Conservation (phyloP, 2,113 vertebrate species). For the Acrocephalus kingi region DNA sequence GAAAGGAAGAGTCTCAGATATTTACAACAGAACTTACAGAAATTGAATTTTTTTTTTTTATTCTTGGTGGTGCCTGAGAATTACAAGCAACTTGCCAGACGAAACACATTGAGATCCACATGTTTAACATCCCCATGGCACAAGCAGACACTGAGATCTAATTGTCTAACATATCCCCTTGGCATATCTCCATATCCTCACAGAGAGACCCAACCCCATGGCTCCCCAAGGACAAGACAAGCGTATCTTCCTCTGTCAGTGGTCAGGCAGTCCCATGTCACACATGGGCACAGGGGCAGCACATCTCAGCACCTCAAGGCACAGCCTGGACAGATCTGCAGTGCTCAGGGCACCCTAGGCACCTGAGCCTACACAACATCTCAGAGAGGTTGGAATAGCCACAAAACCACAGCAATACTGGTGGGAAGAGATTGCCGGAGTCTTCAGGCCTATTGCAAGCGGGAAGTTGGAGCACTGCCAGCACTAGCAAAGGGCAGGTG, state of each 20-base stretch:
- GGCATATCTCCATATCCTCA: conserved; percentile 41
- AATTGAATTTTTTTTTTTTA: background rate
- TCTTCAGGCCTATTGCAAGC: background rate
- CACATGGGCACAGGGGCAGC: background rate
- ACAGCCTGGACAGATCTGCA: background rate
- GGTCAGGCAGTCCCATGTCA: accelerated
- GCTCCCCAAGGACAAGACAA: background rate
- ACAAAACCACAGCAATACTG: background rate
- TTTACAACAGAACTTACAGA: background rate
- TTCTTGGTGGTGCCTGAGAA: background rate
- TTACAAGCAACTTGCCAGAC: background rate
- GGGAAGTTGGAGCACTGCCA: background rate
- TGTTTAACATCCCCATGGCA: conserved; percentile 30
- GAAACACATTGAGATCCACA: background rate
- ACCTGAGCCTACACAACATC: accelerated
- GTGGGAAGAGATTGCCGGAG: background rate
- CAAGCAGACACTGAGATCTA: background rate
- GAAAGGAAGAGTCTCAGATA: background rate
- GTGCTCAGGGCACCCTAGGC: accelerated
- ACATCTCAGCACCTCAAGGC: background rate
- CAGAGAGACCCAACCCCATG: background rate
- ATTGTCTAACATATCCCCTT: background rate
- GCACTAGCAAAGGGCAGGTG: background rate
- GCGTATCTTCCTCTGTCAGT: accelerated
- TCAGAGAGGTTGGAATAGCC: background rate